Evolutionary conservation across 2,888 invertebrate species (phyloP), one percentile per base, ranked within the genome.

Genomic region (Meghimatium bilineatum): DNA sequence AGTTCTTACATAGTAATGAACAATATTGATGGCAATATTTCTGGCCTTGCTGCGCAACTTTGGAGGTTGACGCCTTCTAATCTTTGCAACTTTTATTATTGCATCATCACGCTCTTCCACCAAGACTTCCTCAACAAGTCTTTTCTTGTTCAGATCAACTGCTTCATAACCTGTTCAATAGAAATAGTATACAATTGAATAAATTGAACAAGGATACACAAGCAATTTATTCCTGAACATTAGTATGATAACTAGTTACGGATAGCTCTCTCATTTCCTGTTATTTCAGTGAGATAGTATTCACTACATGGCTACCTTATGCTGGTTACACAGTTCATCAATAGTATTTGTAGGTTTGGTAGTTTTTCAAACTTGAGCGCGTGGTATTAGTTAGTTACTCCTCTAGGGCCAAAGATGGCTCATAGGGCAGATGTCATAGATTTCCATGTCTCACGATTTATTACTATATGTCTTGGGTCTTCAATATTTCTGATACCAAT

Each of bases 61-160:
- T 10, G 75, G 76, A 71, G 84, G 84, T 29, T 84, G 80, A 26
- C 52, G 49, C 34, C 76, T 84, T 52, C 84, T 84, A 36, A 80
- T 69, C 26, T 80, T 80, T 44, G 80, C 80, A 29, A 80, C 44
- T 20, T 44, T 67, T 17, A 76, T 76, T 36, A 80, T 71, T 38
- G 84, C 75, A 84, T 80, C 75, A 84, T 84, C 84, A 23, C 44
- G 67, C 29, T 60, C 69, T 38, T 72, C 74, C n/a, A 44, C 75
- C 36, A 83, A 79, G 66, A 38, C 52, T 32, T 83, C 69, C n/a
- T 79, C 72, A 14, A 83, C 49, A 26, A 60, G 49, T 23, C 20
- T 44, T 63, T 79, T 79, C 52, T 79, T 83, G 34, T 56, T 36
- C 52, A 67, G 52, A 66, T 76, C 82, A 12, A 76, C 32, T 34